Percentiles rank a stretch among this genome's conserved stretches.
Evolutionary conservation across 35 echinoderm and acorn worm genomes (phyloP).

Genomic region (Hemicentrotus pulcherrimus): DNA sequence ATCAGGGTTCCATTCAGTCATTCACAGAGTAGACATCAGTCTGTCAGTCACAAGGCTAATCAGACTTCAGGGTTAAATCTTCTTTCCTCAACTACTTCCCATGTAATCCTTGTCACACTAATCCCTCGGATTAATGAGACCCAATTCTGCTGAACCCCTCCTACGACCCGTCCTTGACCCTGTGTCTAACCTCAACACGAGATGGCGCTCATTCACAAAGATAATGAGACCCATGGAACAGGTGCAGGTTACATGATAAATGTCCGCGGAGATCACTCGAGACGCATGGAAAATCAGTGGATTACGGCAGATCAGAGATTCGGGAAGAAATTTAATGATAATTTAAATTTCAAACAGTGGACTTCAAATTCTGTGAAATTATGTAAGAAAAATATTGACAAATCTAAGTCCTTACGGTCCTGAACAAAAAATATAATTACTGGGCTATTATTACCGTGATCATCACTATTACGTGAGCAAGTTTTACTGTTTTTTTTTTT

Average conservation of each 20-base stretch:
- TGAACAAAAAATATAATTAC: too few species aligned
- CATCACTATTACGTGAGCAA: too few species aligned
- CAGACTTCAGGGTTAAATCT: neutral
- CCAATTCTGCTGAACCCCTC: neutral
- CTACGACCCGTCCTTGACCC: neutral
- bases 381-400: too few species aligned
- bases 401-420: too few species aligned
- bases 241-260: neutral
- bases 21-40: neutral
- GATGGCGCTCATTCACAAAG: neutral
- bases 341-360: too few species aligned
- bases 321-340: too few species aligned
- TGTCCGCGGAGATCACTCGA: too few species aligned
- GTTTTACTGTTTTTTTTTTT: too few species aligned
- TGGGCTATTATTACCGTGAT: too few species aligned
- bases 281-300: too few species aligned
- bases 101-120: neutral
- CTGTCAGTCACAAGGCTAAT: neutral
- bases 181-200: neutral
- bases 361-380: too few species aligned
- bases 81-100: neutral
- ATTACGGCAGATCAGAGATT: too few species aligned
- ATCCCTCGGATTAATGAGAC: neutral
- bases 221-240: neutral
- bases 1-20: neutral